A percentile compares a stretch with the other conserved stretches of the same genome.
Conservation (phyloP, 2,113 vertebrate species). For the Lathamus discolor region DNA sequence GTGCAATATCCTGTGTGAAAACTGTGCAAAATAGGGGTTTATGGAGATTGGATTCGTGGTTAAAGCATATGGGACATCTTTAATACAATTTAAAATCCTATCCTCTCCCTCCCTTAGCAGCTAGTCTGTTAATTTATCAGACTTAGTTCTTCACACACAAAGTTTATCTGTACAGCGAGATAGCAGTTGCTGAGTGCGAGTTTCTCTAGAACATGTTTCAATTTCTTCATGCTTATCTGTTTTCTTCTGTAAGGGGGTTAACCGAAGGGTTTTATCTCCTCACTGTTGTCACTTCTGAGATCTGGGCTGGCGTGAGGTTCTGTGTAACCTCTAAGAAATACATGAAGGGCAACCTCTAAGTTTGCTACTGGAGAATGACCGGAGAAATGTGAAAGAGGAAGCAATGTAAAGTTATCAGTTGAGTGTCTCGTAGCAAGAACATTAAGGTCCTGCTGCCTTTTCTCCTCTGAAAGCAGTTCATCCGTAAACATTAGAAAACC, state of each 20-base stretch:
- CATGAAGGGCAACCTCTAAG: constrained; percentile 20
- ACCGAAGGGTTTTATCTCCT: constrained; percentile 19
- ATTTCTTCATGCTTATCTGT: constrained; percentile 28
- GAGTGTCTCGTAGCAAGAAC: background rate
- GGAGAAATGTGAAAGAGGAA: background rate
- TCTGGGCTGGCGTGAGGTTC: background rate
- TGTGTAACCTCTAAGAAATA: background rate
- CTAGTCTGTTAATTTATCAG: constrained; percentile 41
- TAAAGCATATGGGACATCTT: constrained; percentile 3
- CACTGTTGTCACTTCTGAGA: background rate
- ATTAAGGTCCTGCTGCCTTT: background rate
- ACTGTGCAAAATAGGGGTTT: background rate
- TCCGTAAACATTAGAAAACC: background rate
- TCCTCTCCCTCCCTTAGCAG: background rate
- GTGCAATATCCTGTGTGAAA: background rate
- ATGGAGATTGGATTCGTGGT: background rate
- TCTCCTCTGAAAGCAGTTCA: background rate
- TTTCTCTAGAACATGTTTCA: constrained; percentile 51
- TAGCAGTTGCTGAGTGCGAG: background rate
- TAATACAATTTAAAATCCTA: constrained; percentile 5
- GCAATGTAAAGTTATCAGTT: background rate
- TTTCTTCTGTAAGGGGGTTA: constrained; percentile 20
- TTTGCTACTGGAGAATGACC: background rate
- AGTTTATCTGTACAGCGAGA: constrained; percentile 34
- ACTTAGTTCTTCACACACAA: background rate